Base-by-base conservation (phyloP, 2,888 invertebrate genomes). In the Onchidella celtica region DNA sequence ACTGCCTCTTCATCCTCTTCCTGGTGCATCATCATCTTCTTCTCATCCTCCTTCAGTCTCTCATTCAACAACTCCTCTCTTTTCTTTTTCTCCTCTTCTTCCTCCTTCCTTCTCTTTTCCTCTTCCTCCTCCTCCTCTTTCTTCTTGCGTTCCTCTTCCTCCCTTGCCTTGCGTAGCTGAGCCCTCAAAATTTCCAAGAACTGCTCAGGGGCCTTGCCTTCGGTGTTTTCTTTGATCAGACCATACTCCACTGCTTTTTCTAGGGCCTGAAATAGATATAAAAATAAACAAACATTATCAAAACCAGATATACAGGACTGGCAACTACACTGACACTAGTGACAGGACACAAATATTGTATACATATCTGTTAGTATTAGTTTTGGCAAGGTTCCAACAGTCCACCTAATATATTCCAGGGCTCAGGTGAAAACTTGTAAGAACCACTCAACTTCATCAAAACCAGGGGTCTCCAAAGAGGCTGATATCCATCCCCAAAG, bases 71-170 rank as follows among this genome's bases (percentile, higher is more conserved):
- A 27, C 29, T 70, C 63, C 34, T 73, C 72, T n/a, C 24, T 2
- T 34, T 68, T 29, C 29, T 47, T 72, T 38, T 66, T 66, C 27
- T 74, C 68, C 21, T 78, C 73, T n/a, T 73, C 73, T 59, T 72
- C 59, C 34, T 47, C 40, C 38, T 76, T 65, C 38, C 34, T 76
- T 63, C 65, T 70, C 34, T 61, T 75, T 27, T 65, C 69, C 21
- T 73, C 76, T 63, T 69, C 79, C 34, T 78, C 79, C 38, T 82
- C 79, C 63, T 82, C 82, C n/a, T 73, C 69, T 32, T 82, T 72
- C 27, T 14, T 66, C 34, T 47, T 82, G 17, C 21, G 72, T 59
- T 65, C 77, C 36, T 82, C 77, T 36, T 73, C 82, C 36, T 72
- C 82, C 24, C 61, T 57, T 9, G 34, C 87, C 83, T 81, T 40